phyloP scores from a whole-genome alignment of 37 sponge, comb jelly and placozoan genomes.

The Halisarca cf. caerulea region DNA sequence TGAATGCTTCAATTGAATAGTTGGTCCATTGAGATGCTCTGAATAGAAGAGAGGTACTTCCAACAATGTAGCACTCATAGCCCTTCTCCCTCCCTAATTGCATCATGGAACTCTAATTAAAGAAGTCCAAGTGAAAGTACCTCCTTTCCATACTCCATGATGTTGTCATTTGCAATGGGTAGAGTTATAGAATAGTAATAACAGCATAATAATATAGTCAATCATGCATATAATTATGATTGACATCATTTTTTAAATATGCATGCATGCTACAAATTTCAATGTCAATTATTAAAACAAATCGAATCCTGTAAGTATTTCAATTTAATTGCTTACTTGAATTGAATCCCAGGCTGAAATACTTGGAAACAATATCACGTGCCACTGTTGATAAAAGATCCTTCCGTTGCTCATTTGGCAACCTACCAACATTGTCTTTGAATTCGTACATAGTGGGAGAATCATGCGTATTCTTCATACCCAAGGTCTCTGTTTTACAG shows the following conservation, averaged over 20 bases:
- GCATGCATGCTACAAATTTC: no score
- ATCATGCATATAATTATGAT: no score
- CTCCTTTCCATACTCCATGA: not conserved
- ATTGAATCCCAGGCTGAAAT: not conserved
- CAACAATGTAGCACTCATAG: not conserved
- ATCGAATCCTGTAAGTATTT: no score
- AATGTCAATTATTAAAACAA: no score
- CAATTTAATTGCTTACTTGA: not conserved
- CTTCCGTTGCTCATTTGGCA: not conserved
- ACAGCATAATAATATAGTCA: no score
- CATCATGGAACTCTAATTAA: not conserved
- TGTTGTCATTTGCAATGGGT: not conserved
- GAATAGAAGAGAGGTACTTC: not conserved
- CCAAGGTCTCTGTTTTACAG: not conserved
- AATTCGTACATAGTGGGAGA: not conserved
- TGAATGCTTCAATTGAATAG: not conserved
- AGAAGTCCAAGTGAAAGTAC: not conserved
- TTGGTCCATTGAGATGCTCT: not conserved
- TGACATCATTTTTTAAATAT: no score
- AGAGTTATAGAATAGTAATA: no score
- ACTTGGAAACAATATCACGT: not conserved
- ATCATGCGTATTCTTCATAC: not conserved
- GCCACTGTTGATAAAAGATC: not conserved
- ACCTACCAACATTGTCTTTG: not conserved
- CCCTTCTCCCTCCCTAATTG: not conserved